Base-by-base conservation (phyloP, 1,140 invertebrate genomes). In the Trichoplusia ni region DNA sequence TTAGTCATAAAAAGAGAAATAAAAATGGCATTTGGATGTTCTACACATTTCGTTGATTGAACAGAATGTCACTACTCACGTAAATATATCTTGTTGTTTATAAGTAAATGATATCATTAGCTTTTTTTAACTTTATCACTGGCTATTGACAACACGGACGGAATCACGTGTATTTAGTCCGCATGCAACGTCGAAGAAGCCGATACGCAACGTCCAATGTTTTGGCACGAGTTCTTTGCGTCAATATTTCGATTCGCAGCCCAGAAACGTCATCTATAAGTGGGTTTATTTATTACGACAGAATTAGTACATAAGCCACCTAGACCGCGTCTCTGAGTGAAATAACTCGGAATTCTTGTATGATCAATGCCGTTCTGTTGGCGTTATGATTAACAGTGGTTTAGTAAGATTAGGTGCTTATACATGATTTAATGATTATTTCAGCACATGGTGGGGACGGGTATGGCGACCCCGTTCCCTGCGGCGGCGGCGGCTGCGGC, bases 371-470 rank as follows among this genome's bases (percentile, higher is more conserved):
- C 23, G 51, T 54, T 49, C 46, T 42, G 42, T 18, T 46, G 63
- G 53, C 64, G n/a, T n/a, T n/a, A n/a, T n/a, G n/a, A n/a, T n/a
- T n/a, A n/a, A n/a, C n/a, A n/a, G n/a, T n/a, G n/a, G n/a, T n/a
- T n/a, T n/a, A n/a, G n/a, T n/a, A n/a, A n/a, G n/a, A n/a, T n/a
- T n/a, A n/a, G n/a, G n/a, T n/a, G n/a, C n/a, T n/a, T n/a, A n/a
- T n/a, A n/a, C n/a, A n/a, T n/a, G n/a, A n/a, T 21, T 13, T 53
- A n/a, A 33, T 58, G 42, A 27, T 44, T 13, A 46, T 95, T 96
- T 13, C 94, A 98, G 97, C 97, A 98, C 93, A 97, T 98, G 95
- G 97, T 98, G 92, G 96, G 97, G 92, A 95, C 96, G 92, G 96
- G 96, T 79, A 97, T 97, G 94, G 94, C 94, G 89, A 93, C 93